Percentiles rank a stretch among this genome's conserved stretches.
phyloP scores from a whole-genome alignment of 2,113 vertebrate genomes.

The Sylvietta virens region DNA sequence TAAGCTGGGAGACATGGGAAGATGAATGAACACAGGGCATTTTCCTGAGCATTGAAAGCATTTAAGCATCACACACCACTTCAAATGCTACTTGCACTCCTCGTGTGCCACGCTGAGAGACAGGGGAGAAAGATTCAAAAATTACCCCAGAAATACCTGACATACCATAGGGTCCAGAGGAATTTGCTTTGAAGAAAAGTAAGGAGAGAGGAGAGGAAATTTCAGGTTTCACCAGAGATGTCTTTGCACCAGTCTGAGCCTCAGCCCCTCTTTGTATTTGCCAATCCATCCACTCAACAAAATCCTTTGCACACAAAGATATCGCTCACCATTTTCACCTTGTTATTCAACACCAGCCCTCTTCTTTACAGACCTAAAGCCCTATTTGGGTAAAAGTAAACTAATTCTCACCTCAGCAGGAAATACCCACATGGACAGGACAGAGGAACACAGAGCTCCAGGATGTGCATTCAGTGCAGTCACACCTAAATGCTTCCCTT shows the following conservation, averaged over 20 bases:
- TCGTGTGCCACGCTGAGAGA: rapidly evolving
- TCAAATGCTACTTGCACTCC: background rate
- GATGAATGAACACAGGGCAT: background rate
- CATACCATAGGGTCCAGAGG: background rate
- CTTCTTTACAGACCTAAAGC: background rate
- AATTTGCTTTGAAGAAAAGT: background rate
- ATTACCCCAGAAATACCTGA: background rate
- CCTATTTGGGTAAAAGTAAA: background rate
- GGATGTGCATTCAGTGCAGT: background rate
- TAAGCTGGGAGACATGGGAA: background rate
- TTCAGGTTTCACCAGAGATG: background rate
- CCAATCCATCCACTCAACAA: background rate
- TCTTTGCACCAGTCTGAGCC: background rate
- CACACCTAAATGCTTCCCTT: background rate
- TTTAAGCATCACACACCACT: background rate
- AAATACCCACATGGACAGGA: background rate
- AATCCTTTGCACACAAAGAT: background rate
- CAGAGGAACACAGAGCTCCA: background rate
- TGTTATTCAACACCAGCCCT: background rate
- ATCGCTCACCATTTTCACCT: background rate
- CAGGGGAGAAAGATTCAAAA: background rate
- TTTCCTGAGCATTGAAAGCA: background rate
- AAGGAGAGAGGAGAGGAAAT: background rate
- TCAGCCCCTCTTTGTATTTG: background rate
- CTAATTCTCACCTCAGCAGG: background rate